phyloP scores from a whole-genome alignment of 2,797 vertebrate genomes.

The Capromys pilorides region DNA sequence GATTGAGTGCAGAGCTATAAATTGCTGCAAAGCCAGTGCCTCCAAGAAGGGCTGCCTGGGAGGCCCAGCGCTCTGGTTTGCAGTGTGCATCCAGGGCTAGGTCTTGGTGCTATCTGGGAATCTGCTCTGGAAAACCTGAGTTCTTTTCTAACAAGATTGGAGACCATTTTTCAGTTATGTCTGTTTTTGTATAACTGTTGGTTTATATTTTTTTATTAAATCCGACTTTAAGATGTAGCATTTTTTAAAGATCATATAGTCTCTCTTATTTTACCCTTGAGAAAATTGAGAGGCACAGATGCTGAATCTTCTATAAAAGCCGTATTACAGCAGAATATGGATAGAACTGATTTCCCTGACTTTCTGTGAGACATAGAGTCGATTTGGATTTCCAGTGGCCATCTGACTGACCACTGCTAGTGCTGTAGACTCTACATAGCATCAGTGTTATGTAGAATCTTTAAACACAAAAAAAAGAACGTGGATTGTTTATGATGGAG shows the following conservation, averaged over 20 bases:
- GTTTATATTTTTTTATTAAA: background rate
- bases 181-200: background rate
- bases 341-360: background rate
- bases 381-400: background rate
- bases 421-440: background rate
- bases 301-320: background rate
- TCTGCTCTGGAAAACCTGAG: background rate
- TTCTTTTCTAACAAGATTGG: background rate
- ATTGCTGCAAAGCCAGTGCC: conserved; percentile 70
- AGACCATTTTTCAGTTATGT: background rate
- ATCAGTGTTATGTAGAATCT: background rate
- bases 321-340: background rate
- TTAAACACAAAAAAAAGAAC: background rate
- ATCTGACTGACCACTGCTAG: background rate
- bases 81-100: background rate
- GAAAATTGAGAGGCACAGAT: background rate
- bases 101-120: background rate
- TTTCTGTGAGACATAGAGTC: background rate
- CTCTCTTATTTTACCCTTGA: conserved; percentile 28
- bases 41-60: conserved; percentile 78
- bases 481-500: background rate
- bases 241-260: background rate
- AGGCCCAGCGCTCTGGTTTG: conserved; percentile 55
- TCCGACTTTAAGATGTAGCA: background rate
- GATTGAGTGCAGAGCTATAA: conserved; percentile 75